Conservation (phyloP, 2,797 vertebrate species). For the Valencia hispanica region DNA sequence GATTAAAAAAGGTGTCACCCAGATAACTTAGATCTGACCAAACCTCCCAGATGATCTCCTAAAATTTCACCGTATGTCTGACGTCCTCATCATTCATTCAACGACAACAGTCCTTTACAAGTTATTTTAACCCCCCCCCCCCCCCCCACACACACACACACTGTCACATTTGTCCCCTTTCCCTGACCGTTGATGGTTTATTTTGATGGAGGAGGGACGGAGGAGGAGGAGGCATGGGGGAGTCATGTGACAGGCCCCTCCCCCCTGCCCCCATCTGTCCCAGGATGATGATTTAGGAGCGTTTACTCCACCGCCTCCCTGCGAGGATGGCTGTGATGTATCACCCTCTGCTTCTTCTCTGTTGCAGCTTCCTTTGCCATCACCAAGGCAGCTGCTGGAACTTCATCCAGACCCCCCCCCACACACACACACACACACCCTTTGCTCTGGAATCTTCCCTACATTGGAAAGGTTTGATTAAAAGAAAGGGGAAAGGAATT, state of each 20-base stretch:
- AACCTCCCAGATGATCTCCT: conserved; percentile 45
- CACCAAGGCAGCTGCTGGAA: conserved; percentile 65
- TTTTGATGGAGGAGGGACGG: conserved; percentile 15
- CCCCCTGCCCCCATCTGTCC: conserved; percentile 59
- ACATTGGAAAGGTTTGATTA: conserved; percentile 41
- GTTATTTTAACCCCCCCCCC: conserved; percentile 13
- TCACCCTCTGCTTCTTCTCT: conserved; percentile 62
- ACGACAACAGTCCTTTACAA: conserved; percentile 18
- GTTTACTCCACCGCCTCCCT: conserved; percentile 74
- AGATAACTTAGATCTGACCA: conserved; percentile 43
- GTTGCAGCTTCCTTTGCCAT: conserved; percentile 50
- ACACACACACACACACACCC: neutral
- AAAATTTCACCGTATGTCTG: conserved; percentile 17
- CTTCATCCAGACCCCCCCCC: conserved; percentile 39
- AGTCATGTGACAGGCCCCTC: conserved; percentile 28
- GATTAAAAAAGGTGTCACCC: conserved; percentile 18
- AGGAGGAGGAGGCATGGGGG: neutral
- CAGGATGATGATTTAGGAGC: conserved; percentile 79
- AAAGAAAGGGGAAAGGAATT: conserved; percentile 1
- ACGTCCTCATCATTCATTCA: conserved; percentile 26
- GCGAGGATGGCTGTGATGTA: conserved; percentile 76
- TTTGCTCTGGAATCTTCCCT: conserved; percentile 22
- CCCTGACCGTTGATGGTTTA: conserved; percentile 35
- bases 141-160: too few species aligned
- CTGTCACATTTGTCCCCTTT: conserved; percentile 24